These are phyloP conservation scores for Lissonota sp. DNA, from an alignment of 2,888 invertebrate species.

Conservation along the genomic window DNA sequence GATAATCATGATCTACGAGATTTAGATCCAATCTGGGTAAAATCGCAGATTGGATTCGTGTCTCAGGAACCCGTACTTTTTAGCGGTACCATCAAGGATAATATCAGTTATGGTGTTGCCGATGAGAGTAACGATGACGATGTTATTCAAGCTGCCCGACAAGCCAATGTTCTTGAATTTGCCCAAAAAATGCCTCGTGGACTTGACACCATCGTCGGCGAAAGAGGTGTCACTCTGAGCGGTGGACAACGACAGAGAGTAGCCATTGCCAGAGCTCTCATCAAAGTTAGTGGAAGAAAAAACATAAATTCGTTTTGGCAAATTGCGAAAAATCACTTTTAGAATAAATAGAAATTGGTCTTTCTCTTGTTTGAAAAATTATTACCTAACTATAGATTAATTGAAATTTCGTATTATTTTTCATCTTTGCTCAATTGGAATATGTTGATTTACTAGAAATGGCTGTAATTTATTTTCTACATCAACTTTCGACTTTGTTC, in stretches of 20 bases:
- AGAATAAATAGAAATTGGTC: no score
- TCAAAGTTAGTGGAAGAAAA: constrained; percentile 87
- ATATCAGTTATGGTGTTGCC: constrained; percentile 95
- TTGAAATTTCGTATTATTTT: no score
- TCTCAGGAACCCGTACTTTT: constrained; percentile 97
- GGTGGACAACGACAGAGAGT: constrained; percentile 97
- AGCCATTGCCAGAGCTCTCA: constrained; percentile 95
- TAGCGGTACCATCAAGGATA: constrained; percentile 94
- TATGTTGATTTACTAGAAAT: no score
- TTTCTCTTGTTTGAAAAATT: no score
- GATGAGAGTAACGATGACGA: constrained; percentile 86
- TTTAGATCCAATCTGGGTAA: constrained; percentile 93
- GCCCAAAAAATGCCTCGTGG: constrained; percentile 88
- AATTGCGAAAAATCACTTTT: not conserved
- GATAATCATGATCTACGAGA: constrained; percentile 91
- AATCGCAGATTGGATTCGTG: constrained; percentile 94
- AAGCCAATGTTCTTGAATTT: constrained; percentile 95
- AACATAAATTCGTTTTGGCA: constrained; percentile 24
- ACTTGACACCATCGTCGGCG: constrained; percentile 94
- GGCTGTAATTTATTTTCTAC: no score
- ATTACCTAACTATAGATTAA: no score
- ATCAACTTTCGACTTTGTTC: no score
- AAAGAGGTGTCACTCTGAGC: constrained; percentile 94
- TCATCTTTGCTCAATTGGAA: no score
- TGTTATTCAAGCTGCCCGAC: constrained; percentile 88